Conservation (phyloP, 2,888 invertebrate genomes). For the Cephus pygmeus region DNA sequence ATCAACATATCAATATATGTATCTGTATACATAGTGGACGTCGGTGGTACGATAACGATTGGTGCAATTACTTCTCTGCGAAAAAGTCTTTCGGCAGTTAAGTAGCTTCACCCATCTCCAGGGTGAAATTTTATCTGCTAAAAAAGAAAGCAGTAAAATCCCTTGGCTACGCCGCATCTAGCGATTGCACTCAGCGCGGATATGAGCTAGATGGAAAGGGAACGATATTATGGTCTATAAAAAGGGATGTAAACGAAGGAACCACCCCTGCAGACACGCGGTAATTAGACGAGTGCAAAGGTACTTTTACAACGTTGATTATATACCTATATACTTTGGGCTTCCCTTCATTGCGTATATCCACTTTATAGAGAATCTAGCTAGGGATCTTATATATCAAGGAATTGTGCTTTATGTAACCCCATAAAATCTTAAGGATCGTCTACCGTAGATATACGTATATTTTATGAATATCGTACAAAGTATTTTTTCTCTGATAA, state of each 20-base stretch:
- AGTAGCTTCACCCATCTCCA: not conserved
- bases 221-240: conserved; percentile 30
- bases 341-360: not conserved
- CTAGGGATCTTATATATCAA: not conserved
- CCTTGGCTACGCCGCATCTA: not conserved
- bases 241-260: conserved; percentile 40
- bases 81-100: conserved; percentile 16
- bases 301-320: conserved; percentile 39
- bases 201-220: conserved; percentile 15
- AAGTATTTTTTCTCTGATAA: not conserved
- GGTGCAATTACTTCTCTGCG: conserved; percentile 30
- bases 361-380: not conserved
- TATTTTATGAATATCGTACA: no score
- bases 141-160: conserved; percentile 6
- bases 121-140: conserved; percentile 24
- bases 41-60: conserved; percentile 9
- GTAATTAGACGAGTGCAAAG: conserved; percentile 42
- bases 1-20: no score
- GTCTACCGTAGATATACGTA: not conserved
- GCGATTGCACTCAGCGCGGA: conserved; percentile 1
- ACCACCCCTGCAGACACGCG: conserved; percentile 31
- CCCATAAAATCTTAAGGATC: not conserved
- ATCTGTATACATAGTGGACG: not conserved
- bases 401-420: not conserved
- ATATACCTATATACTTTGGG: conserved; percentile 17